Conservation (phyloP, 2,888 invertebrate genomes). For the Alentia gelatinosa region DNA sequence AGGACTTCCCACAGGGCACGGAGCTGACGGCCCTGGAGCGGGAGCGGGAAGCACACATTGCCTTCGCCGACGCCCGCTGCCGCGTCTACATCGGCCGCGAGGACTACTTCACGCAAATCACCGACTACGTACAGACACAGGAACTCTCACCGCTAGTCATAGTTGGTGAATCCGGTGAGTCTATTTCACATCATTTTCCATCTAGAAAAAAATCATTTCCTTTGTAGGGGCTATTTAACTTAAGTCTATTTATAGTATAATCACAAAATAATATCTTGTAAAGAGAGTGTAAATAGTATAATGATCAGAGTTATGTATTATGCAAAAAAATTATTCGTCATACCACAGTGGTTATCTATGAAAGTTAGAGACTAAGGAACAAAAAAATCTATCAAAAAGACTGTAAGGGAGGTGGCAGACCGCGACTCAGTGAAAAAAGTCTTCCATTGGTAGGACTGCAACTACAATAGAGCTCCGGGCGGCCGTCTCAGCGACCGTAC, state of each 20-base stretch:
- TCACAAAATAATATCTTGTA: not conserved
- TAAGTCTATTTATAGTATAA: not conserved
- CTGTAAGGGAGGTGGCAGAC: no score
- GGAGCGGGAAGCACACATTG: constrained; percentile 69
- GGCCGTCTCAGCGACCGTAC: no score
- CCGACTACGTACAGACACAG: constrained; percentile 59
- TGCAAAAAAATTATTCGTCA: no score
- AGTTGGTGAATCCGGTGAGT: constrained; percentile 72
- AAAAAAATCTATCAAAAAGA: no score
- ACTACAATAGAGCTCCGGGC: no score
- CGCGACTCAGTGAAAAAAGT: no score
- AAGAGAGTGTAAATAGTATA: not conserved
- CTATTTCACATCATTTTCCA: not conserved
- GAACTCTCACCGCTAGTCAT: constrained; percentile 68
- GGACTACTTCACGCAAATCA: constrained; percentile 70
- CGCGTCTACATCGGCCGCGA: constrained; percentile 72
- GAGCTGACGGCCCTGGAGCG: constrained; percentile 70
- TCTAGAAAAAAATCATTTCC: not conserved
- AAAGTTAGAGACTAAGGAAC: no score
- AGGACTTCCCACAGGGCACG: constrained; percentile 72
- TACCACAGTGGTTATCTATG: no score
- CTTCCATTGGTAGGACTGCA: no score
- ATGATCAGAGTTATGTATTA: no score
- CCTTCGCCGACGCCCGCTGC: constrained; percentile 70
- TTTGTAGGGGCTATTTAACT: not conserved